A percentile compares a stretch with the other conserved stretches of the same genome.
Conservation (phyloP, 2,113 vertebrate genomes). For the Dasyprocta punctata region DNA sequence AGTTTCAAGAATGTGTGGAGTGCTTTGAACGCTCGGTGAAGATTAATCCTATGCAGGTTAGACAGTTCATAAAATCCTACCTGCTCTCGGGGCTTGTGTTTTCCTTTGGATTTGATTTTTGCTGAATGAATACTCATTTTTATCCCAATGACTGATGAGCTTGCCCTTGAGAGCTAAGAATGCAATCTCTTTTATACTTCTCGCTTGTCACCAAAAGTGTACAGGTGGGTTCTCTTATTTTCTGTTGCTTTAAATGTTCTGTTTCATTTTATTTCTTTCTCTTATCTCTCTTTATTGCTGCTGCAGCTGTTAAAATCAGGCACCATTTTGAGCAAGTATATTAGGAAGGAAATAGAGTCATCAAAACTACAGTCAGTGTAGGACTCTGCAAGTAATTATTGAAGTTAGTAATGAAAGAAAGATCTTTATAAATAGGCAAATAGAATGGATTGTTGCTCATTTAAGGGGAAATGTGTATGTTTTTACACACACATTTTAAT, state of each 20-base stretch:
- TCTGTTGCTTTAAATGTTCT: not conserved
- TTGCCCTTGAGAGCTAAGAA: not conserved
- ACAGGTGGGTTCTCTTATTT: not conserved
- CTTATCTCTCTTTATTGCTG: not conserved
- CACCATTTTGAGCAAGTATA: not conserved
- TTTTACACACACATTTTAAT: not conserved
- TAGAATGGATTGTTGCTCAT: not conserved
- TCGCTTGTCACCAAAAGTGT: not conserved
- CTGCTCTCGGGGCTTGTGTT: not conserved
- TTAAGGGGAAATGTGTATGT: not conserved
- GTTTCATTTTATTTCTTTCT: slow-evolving; percentile 14
- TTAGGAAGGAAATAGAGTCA: not conserved
- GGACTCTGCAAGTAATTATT: not conserved
- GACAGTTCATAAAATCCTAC: not conserved
- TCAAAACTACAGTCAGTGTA: not conserved
- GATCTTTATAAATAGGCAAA: not conserved
- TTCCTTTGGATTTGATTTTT: not conserved
- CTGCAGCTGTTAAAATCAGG: not conserved
- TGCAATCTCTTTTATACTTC: not conserved
- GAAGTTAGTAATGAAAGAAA: not conserved
- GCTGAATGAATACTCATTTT: not conserved
- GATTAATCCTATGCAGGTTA: slow-evolving; percentile 96
- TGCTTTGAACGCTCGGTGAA: slow-evolving; percentile 94
- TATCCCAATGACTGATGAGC: not conserved
- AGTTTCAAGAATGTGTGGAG: slow-evolving; percentile 91